Conservation (phyloP, 2,113 vertebrate genomes). For the Anser brachyrhynchus region DNA sequence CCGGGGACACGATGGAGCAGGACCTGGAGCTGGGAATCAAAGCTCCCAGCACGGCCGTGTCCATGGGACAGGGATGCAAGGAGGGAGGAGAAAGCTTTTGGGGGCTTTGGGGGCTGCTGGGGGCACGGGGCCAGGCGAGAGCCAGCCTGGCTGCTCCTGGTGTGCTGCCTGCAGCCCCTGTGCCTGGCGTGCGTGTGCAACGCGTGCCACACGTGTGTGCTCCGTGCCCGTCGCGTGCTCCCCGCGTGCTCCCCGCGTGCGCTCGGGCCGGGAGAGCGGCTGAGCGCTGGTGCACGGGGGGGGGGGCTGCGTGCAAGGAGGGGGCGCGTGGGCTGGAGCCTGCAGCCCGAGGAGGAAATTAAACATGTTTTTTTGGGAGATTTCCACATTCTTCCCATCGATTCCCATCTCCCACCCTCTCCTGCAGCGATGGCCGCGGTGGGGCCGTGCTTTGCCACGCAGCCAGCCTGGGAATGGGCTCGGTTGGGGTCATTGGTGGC, state of each 20-base stretch:
- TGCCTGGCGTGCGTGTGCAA: rapidly evolving
- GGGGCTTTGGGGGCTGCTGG: rapidly evolving
- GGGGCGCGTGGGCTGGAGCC: not conserved
- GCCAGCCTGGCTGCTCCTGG: not conserved
- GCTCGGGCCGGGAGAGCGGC: not conserved
- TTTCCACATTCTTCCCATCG: not conserved
- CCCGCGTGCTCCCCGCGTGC: rapidly evolving
- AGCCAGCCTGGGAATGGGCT: rapidly evolving
- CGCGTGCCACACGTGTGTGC: not conserved
- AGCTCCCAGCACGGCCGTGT: no score
- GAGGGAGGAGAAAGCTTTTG: not conserved
- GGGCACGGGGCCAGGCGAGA: not conserved
- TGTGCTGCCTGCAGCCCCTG: not conserved
- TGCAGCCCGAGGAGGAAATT: not conserved
- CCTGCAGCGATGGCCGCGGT: rapidly evolving
- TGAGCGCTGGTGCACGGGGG: rapidly evolving
- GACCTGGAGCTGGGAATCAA: not conserved
- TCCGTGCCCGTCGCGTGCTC: not conserved
- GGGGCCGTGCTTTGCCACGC: rapidly evolving
- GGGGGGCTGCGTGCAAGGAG: not conserved
- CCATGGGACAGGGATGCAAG: rapidly evolving
- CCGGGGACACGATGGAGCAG: rapidly evolving
- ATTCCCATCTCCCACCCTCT: not conserved
- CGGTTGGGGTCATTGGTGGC: rapidly evolving
- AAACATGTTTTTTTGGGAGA: not conserved